Conservation (phyloP, 1,140 invertebrate species). For the Saccostrea cuccullata region DNA sequence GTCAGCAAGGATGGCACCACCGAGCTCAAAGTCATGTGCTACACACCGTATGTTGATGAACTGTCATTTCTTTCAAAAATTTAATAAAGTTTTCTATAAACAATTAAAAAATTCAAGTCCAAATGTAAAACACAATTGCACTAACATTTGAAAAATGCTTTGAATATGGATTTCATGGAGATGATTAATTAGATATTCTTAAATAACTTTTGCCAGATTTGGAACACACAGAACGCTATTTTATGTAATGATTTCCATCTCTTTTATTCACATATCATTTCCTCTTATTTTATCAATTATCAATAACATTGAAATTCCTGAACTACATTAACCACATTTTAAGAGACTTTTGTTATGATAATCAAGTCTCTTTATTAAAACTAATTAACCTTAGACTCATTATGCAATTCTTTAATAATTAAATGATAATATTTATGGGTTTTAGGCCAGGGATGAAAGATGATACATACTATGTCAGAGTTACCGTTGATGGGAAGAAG, state of each 20-base stretch:
- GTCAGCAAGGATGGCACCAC: slow-evolving; percentile 52
- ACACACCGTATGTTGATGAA: slow-evolving; percentile 35
- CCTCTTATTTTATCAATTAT: neutral
- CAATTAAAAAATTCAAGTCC: neutral
- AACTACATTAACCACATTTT: neutral
- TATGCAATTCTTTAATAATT: neutral
- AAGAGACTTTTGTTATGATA: neutral
- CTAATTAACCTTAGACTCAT: neutral
- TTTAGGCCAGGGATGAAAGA: slow-evolving; percentile 57
- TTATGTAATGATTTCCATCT: neutral
- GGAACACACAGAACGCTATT: neutral
- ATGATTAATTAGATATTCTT: neutral
- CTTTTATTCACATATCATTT: neutral
- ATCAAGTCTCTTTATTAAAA: neutral
- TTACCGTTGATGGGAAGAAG: slow-evolving; percentile 62
- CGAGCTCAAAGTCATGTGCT: slow-evolving; percentile 50
- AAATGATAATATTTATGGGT: neutral
- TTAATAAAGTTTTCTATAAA: neutral
- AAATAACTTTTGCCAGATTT: neutral
- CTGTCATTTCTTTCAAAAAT: neutral
- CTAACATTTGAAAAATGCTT: neutral
- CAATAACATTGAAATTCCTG: neutral
- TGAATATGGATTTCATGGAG: neutral
- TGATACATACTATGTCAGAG: slow-evolving; percentile 59
- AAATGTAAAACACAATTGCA: neutral